Conservation (phyloP, 2,888 invertebrate species). For the Idaea straminata region DNA sequence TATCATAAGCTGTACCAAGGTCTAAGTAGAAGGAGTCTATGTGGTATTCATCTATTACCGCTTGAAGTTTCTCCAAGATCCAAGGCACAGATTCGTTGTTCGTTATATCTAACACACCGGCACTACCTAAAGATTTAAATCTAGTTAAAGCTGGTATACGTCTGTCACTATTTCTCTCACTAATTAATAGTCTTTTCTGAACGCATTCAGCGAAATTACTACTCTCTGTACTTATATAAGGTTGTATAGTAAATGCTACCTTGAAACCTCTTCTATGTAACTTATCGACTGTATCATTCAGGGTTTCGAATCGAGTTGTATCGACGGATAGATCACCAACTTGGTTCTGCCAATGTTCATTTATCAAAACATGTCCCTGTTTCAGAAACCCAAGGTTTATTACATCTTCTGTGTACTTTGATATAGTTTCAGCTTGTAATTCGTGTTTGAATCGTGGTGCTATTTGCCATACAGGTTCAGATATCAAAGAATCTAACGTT, state of each 20-base stretch:
- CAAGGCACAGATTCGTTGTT: constrained; percentile 90
- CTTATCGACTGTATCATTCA: constrained; percentile 89
- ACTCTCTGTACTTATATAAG: constrained; percentile 93
- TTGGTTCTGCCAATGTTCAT: constrained; percentile 91
- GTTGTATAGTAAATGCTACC: constrained; percentile 93
- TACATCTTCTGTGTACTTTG: constrained; percentile 91
- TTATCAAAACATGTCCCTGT: constrained; percentile 88
- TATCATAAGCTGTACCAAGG: constrained; percentile 89
- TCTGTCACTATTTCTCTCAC: constrained; percentile 88
- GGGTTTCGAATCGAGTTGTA: constrained; percentile 85
- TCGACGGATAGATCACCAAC: constrained; percentile 94
- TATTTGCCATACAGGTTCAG: constrained; percentile 94
- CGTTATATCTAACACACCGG: constrained; percentile 92
- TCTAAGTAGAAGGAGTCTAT: constrained; percentile 93
- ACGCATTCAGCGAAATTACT: constrained; percentile 90
- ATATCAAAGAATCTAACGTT: constrained; percentile 86
- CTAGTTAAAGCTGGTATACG: constrained; percentile 90
- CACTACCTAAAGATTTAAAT: constrained; percentile 89
- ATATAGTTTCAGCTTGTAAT: constrained; percentile 85
- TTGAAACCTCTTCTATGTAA: constrained; percentile 91
- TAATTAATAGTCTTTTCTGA: constrained; percentile 85
- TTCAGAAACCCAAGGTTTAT: constrained; percentile 88
- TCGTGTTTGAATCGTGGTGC: constrained; percentile 84
- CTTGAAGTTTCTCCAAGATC: constrained; percentile 86
- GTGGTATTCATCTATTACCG: constrained; percentile 85